Evolutionary conservation across 2,113 vertebrate genomes (phyloP).

Genomic region (Sterrhoptilus dennistouni): DNA sequence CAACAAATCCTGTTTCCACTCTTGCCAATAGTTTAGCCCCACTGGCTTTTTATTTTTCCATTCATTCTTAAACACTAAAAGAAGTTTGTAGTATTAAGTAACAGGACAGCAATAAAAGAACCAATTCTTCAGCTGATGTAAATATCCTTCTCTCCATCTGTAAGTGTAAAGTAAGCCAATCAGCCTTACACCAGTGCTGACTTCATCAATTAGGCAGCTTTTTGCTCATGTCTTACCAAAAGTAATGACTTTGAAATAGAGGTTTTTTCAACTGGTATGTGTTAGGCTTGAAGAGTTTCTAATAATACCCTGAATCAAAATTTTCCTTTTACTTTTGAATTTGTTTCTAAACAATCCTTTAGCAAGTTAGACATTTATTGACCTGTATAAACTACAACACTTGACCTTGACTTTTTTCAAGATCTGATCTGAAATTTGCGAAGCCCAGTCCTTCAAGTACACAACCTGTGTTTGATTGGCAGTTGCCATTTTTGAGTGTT

Average conservation of each 20-base stretch:
- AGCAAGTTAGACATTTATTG: not conserved
- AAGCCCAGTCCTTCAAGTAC: not conserved
- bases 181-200: not conserved
- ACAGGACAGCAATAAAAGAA: not conserved
- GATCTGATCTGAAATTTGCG: not conserved
- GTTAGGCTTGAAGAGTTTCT: not conserved
- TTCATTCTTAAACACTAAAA: not conserved
- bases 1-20: not conserved
- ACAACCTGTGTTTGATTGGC: rapidly evolving
- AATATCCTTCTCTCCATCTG: not conserved
- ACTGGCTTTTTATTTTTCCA: not conserved
- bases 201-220: not conserved
- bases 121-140: not conserved
- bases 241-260: not conserved
- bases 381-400: not conserved
- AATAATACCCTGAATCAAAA: not conserved
- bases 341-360: not conserved
- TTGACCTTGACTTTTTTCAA: not conserved
- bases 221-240: not conserved
- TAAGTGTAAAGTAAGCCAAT: not conserved
- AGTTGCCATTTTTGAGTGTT: not conserved
- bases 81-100: not conserved
- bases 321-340: not conserved
- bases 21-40: not conserved
- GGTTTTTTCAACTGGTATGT: not conserved